Evolutionary conservation across 2,113 vertebrate genomes (phyloP), one percentile per base, ranked within the genome.

Genomic region (Nycticorax nycticorax): DNA sequence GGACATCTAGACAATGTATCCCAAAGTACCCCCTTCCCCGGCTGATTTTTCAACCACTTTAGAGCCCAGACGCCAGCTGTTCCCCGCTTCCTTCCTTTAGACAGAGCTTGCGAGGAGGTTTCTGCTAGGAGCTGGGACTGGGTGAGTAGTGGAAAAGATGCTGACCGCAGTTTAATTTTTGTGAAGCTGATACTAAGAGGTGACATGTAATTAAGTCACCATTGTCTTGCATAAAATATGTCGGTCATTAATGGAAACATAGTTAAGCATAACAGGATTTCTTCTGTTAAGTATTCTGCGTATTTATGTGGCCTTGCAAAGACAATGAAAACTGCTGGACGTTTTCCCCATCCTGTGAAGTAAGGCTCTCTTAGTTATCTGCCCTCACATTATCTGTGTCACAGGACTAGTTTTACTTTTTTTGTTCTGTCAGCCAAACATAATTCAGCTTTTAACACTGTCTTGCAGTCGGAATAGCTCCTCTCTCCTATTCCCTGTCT

Each of bases 21-120:
- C 17, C 48, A 26, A 41, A 79, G 33, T 28, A 83, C 4, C 17
- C 6, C 19, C 33, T 7, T 4, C 10, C 41, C 7, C 2, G 0
- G 11, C 26, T 66, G 39, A 20, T 32, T 35, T 66, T 88, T 57
- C 21, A 71, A 5, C 15, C 26, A 8, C n/a, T 32, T 41, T 4
- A 43, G 45, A 28, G 39, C 32, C 35, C 32, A 60, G 63, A 33
- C 11, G 11, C 24, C 0, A 1, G 9, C 43, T 39, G 1, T 62
- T 77, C 30, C 17, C 32, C 33, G 4, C 33, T n/a, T 85, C 56
- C 41, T 74, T 79, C 53, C 50, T 43, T 79, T 32, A n/a, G 55
- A 41, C 9, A 24, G 33, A 32, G 63, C 45, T 64, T 6, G 5
- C 14, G 62, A 84, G 50, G 43, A 66, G 12, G 37, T 71, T 56